These are phyloP conservation scores for Drosophila melanica DNA, from an alignment of 1,140 invertebrate species.

Conservation along the genomic window DNA sequence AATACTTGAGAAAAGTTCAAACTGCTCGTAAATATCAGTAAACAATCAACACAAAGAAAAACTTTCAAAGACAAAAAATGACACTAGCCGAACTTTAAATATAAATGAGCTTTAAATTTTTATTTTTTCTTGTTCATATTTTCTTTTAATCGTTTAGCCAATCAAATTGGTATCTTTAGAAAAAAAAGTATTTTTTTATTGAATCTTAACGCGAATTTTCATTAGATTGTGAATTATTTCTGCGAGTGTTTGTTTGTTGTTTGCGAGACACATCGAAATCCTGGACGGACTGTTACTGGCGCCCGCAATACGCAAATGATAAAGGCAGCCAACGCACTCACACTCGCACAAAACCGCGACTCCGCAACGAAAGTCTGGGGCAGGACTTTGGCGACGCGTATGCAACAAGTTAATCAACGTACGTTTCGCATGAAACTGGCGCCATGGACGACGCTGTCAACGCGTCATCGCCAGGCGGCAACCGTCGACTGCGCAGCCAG, in stretches of 20 bases:
- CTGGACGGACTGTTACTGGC: slow-evolving; percentile 36
- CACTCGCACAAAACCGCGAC: background rate
- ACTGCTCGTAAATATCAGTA: background rate
- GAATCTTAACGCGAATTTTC: slow-evolving; percentile 16
- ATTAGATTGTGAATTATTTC: slow-evolving; percentile 12
- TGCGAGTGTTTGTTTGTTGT: slow-evolving; percentile 31
- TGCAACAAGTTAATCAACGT: slow-evolving; percentile 82
- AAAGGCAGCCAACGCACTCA: slow-evolving; percentile 38
- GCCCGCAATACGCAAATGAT: slow-evolving; percentile 70
- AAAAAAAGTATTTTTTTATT: slow-evolving; percentile 17
- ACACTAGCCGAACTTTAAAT: background rate
- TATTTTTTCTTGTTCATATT: background rate
- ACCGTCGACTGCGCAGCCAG: slow-evolving; percentile 39
- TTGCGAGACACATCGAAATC: background rate
- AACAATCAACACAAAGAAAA: background rate
- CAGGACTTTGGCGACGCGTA: slow-evolving; percentile 61
- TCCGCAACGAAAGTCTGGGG: slow-evolving; percentile 43
- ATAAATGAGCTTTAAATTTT: slow-evolving; percentile 1
- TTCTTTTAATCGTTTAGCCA: background rate
- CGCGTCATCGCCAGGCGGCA: slow-evolving; percentile 54
- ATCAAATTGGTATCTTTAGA: too few species aligned
- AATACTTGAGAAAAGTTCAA: background rate
- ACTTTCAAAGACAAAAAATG: background rate
- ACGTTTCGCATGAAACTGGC: slow-evolving; percentile 78
- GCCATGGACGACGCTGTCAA: slow-evolving; percentile 52